Percentiles rank a stretch among this genome's conserved stretches.
Evolutionary conservation across 1,140 invertebrate genomes (phyloP).

Genomic region (Drosophila malerkotliana): DNA sequence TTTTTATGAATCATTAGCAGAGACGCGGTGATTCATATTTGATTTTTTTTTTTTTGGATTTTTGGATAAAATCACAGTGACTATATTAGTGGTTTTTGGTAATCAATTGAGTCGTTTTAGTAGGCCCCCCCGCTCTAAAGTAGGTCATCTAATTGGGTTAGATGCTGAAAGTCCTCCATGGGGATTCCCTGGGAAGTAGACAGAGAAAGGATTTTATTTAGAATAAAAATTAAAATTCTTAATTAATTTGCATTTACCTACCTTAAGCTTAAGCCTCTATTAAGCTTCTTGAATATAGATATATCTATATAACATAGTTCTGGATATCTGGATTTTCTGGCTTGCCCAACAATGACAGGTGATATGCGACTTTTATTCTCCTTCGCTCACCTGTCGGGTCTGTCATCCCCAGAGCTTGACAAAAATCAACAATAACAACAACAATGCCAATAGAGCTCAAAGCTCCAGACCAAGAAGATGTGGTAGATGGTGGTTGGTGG

Average conservation of each 20-base stretch:
- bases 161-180: constrained; percentile 1
- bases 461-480: not conserved
- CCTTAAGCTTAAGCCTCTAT: too few relatives aligned
- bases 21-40: constrained; percentile 20
- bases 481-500: not conserved
- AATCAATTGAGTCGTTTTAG: constrained; percentile 21
- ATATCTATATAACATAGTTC: not conserved
- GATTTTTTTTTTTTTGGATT: not conserved
- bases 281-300: not conserved
- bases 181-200: constrained; percentile 3
- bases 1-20: constrained; percentile 25
- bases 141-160: constrained; percentile 44
- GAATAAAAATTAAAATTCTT: not conserved
- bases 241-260: not conserved
- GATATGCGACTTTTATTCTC: constrained; percentile 35
- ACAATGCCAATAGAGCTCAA: constrained; percentile 31
- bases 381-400: not conserved
- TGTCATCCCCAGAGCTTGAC: constrained; percentile 35
- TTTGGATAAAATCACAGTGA: not conserved
- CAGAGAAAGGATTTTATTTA: not conserved
- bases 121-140: constrained; percentile 4
- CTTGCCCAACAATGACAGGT: constrained; percentile 29
- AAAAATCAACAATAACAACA: constrained; percentile 35
- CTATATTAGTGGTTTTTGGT: not conserved
- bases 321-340: constrained; percentile 11